Percentiles rank a stretch among this genome's conserved stretches.
phyloP scores from a whole-genome alignment of 1,140 invertebrate species.

The Eurosta solidaginis region DNA sequence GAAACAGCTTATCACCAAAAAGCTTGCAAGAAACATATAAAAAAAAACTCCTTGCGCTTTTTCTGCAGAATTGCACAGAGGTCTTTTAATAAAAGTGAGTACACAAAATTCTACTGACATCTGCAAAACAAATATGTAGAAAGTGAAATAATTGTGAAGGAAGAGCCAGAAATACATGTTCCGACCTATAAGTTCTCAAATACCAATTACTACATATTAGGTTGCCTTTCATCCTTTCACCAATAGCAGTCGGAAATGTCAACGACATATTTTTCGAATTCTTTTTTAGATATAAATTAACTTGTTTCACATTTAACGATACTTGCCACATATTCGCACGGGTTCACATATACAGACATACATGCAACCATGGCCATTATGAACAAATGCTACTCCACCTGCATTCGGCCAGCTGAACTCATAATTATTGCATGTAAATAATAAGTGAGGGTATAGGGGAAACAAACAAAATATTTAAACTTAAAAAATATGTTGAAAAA shows the following conservation, averaged over 20 bases:
- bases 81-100: too few species aligned
- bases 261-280: constrained; percentile 26
- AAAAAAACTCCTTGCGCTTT: too few species aligned
- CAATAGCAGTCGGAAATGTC: not conserved
- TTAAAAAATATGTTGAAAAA: not conserved
- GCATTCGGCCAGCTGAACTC: not conserved
- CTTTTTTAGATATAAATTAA: not conserved
- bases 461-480: too few species aligned
- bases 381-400: not conserved
- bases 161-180: constrained; percentile 15
- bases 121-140: not conserved
- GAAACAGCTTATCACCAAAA: too few species aligned
- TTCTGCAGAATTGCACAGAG: too few species aligned
- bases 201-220: not conserved
- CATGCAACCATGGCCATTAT: not conserved
- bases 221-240: constrained; percentile 25
- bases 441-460: too few species aligned
- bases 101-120: not conserved
- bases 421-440: constrained; percentile 22
- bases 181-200: not conserved
- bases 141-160: constrained; percentile 14
- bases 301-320: constrained; percentile 23
- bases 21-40: too few species aligned
- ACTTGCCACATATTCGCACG: constrained; percentile 14
- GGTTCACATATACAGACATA: not conserved